Evolutionary conservation across 2,797 vertebrate species (phyloP).

Genomic region (Argentina silus): DNA sequence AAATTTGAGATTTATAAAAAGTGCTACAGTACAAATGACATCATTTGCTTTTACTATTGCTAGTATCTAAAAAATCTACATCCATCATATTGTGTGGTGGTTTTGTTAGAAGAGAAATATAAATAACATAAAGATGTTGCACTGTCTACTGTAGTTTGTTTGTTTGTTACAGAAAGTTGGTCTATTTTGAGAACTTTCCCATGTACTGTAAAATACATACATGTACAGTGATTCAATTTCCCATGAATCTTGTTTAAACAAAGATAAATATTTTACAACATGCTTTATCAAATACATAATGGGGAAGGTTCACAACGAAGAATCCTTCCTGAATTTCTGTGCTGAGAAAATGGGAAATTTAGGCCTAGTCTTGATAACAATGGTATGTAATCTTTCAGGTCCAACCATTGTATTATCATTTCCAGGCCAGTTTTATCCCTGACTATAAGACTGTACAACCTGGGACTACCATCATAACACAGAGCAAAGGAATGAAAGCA

Average conservation of each 20-base stretch:
- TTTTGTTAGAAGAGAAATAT: not conserved
- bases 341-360: not conserved
- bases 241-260: not conserved
- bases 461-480: too few species aligned
- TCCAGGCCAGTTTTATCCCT: not conserved
- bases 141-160: too few species aligned
- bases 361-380: too few species aligned
- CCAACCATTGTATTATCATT: not conserved
- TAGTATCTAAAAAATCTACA: too few species aligned
- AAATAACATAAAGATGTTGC: not conserved
- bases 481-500: too few species aligned
- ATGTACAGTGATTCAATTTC: not conserved
- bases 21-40: not conserved
- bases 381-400: too few species aligned
- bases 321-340: constrained; percentile 3
- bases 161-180: too few species aligned
- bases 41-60: not conserved
- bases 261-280: not conserved
- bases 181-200: not conserved
- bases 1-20: not conserved
- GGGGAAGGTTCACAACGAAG: not conserved
- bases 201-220: not conserved
- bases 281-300: not conserved
- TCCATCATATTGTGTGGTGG: too few species aligned
- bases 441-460: too few species aligned